These are phyloP conservation scores for Ectobius pallidus DNA, from an alignment of 2,888 invertebrate genomes.

Conservation along the genomic window DNA sequence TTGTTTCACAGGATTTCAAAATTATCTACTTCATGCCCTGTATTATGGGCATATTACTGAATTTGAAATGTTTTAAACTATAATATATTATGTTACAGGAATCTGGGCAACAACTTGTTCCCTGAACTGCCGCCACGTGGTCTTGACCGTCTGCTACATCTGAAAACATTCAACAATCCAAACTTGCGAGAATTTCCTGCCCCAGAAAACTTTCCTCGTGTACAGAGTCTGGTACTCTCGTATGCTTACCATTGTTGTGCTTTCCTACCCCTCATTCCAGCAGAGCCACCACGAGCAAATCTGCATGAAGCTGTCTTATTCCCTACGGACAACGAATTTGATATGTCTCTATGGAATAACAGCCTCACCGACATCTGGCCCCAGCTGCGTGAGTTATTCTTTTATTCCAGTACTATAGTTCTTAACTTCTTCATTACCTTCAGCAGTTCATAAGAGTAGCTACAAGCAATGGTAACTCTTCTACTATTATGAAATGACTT, in stretches of 20 bases:
- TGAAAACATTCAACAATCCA: slow-evolving; percentile 93
- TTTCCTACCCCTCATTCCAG: slow-evolving; percentile 72
- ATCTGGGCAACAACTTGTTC: slow-evolving; percentile 90
- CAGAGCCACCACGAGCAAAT: slow-evolving; percentile 57
- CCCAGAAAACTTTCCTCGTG: slow-evolving; percentile 83
- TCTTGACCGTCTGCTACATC: slow-evolving; percentile 76
- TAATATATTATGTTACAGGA: too few relatives aligned
- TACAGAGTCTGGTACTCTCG: slow-evolving; percentile 83
- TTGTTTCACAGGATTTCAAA: too few relatives aligned
- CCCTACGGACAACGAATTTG: slow-evolving; percentile 72
- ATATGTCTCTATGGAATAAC: slow-evolving; percentile 79
- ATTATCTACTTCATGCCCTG: too few relatives aligned
- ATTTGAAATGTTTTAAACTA: too few relatives aligned
- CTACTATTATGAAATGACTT: too few relatives aligned
- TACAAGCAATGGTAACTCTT: too few relatives aligned
- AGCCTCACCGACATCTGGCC: slow-evolving; percentile 83
- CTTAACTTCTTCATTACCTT: too few relatives aligned
- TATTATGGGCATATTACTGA: too few relatives aligned
- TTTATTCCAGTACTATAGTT: too few relatives aligned
- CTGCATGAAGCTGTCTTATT: slow-evolving; percentile 70
- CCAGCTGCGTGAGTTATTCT: slow-evolving; percentile 70
- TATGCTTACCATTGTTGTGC: slow-evolving; percentile 98
- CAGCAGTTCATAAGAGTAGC: too few relatives aligned
- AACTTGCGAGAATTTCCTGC: slow-evolving; percentile 85
- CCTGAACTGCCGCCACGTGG: slow-evolving; percentile 82